phyloP scores from a whole-genome alignment of 53 echinoderm and acorn worm species.

The Apostichopus leukothele region DNA sequence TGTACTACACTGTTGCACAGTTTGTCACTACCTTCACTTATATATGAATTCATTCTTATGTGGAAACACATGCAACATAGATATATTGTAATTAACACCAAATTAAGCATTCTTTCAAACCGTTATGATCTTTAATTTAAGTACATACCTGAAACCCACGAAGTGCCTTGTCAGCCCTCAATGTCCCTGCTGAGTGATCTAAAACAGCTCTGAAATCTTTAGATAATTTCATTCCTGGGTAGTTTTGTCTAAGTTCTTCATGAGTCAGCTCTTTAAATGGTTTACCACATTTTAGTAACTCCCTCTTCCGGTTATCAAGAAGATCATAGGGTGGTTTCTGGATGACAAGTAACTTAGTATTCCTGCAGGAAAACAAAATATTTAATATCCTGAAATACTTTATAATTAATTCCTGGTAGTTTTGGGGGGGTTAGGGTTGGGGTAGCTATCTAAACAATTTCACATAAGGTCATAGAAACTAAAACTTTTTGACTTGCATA shows the following conservation, averaged over 20 bases:
- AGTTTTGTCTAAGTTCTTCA: conserved; percentile 52
- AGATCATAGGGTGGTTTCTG: conserved; percentile 44
- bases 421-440: no score
- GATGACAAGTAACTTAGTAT: conserved; percentile 53
- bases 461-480: no score
- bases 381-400: no score
- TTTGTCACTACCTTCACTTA: no score
- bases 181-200: conserved; percentile 71
- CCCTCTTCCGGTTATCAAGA: conserved; percentile 21
- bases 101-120: no score
- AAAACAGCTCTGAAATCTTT: conserved; percentile 51
- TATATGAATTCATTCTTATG: no score
- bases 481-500: no score
- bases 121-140: neutral
- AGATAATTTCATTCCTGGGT: conserved; percentile 49
- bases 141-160: conserved; percentile 67
- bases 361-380: neutral
- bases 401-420: no score
- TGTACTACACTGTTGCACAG: no score
- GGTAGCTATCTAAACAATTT: no score
- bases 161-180: conserved; percentile 71
- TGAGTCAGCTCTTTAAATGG: conserved; percentile 51
- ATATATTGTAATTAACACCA: no score
- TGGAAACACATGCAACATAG: no score
- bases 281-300: conserved; percentile 44